Evolutionary conservation across 2,113 vertebrate species (phyloP).

Genomic region (Cephalopholis sonnerati): DNA sequence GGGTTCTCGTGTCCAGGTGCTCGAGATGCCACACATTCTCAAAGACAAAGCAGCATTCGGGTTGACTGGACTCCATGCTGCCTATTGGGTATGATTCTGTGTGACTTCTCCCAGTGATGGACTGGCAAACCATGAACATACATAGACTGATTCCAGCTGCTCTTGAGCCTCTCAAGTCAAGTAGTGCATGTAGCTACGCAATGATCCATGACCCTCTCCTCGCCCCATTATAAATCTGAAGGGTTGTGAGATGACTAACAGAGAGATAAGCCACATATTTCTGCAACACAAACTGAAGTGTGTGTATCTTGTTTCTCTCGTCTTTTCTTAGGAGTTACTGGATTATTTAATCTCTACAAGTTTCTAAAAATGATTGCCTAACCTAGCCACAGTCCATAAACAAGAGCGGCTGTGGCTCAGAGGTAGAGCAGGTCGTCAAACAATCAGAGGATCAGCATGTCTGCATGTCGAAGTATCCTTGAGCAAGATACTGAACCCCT

Average conservation of each 20-base stretch:
- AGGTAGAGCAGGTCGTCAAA: too few species aligned
- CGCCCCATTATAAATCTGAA: neutral
- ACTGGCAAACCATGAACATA: constrained; percentile 1
- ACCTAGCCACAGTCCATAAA: neutral
- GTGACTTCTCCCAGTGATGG: neutral
- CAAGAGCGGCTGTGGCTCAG: too few species aligned
- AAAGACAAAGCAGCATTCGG: constrained; percentile 12
- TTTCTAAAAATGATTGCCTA: neutral
- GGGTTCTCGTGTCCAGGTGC: neutral
- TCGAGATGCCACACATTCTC: neutral
- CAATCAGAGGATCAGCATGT: too few species aligned
- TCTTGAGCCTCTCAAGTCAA: neutral
- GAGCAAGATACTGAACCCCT: too few species aligned
- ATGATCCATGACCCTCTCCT: neutral
- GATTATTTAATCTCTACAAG: neutral
- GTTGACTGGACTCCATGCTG: constrained; percentile 5
- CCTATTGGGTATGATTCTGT: neutral
- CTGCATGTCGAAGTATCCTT: too few species aligned
- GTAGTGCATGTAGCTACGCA: neutral
- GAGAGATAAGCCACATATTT: constrained; percentile 2
- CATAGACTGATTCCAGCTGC: neutral
- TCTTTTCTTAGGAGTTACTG: neutral
- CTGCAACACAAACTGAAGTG: neutral
- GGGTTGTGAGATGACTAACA: neutral
- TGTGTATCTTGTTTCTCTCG: neutral